Conservation (phyloP, 2,888 invertebrate genomes). For the Tineola bisselliella region DNA sequence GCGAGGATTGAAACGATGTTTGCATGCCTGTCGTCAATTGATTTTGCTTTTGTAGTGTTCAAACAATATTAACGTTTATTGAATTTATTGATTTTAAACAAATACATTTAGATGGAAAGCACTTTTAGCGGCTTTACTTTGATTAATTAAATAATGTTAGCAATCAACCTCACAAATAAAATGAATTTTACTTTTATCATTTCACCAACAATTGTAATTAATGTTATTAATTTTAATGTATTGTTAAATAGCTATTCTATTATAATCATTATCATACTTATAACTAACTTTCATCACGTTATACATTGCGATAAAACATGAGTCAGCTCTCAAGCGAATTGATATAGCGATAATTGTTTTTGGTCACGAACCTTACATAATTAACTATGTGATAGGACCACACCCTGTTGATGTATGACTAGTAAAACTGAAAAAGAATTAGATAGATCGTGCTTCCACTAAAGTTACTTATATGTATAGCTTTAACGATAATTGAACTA, state of each 20-base stretch:
- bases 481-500: background rate
- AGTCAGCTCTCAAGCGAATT: background rate
- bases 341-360: slow-evolving; percentile 1
- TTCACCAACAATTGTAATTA: no score
- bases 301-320: background rate
- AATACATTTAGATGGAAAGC: no score
- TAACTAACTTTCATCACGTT: background rate
- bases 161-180: no score
- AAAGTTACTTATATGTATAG: no score
- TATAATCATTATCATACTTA: no score
- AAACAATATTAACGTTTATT: background rate
- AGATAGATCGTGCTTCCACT: no score
- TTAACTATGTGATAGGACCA: background rate
- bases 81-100: no score
- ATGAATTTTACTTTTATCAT: no score
- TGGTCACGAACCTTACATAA: background rate
- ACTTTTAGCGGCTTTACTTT: no score
- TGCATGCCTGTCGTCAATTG: background rate
- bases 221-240: no score
- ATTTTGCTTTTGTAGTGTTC: background rate
- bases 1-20: background rate
- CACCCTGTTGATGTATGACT: background rate
- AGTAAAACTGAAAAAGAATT: background rate
- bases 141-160: no score
- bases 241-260: no score